A percentile compares a stretch with the other conserved stretches of the same genome.
Evolutionary conservation across 2,113 vertebrate species (phyloP).

Genomic region (Zosterops pallidus): DNA sequence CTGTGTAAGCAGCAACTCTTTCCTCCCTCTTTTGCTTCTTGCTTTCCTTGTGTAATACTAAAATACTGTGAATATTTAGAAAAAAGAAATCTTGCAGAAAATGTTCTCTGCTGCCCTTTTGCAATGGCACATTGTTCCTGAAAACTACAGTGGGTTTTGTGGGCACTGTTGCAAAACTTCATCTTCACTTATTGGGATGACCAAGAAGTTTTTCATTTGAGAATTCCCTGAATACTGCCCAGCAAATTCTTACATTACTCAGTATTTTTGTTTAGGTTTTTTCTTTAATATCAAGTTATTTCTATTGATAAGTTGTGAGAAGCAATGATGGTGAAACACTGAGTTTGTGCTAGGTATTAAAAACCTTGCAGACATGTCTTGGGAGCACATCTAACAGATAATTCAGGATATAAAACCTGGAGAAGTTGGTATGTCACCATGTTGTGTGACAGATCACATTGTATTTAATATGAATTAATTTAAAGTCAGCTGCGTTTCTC

Average conservation of each 20-base stretch:
- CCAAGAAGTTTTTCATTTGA: neutral
- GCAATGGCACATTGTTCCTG: neutral
- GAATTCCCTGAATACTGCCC: neutral
- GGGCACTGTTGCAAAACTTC: neutral
- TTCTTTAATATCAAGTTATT: neutral
- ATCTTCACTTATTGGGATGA: neutral
- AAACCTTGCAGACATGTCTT: neutral
- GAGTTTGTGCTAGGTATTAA: neutral
- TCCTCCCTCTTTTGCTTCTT: conserved; percentile 35
- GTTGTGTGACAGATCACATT: neutral
- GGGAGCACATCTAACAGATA: neutral
- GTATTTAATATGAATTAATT: neutral
- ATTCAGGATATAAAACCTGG: neutral
- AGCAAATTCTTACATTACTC: neutral
- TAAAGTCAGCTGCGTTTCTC: neutral
- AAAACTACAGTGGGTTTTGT: neutral
- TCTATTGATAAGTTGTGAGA: neutral
- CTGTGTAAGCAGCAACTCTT: neutral
- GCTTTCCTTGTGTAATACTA: conserved; percentile 15
- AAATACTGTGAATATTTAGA: neutral
- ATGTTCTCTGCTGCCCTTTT: conserved; percentile 15
- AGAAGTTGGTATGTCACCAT: neutral
- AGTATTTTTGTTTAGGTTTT: neutral
- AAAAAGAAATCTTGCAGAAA: neutral
- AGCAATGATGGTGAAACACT: neutral